Conservation (phyloP, 2,888 invertebrate genomes). For the Stegana nigrithorax region DNA sequence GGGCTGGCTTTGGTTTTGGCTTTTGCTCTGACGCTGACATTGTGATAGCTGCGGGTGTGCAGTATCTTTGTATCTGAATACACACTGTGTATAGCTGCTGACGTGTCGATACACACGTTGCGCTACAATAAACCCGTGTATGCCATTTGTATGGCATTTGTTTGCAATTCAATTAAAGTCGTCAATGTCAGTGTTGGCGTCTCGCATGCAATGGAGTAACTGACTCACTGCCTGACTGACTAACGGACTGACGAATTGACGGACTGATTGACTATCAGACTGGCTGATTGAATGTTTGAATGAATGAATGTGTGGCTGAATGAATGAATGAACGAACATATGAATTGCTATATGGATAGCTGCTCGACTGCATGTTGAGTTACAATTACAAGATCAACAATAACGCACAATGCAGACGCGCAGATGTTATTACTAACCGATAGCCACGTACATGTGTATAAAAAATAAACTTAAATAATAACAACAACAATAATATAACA, state of each 20-base stretch:
- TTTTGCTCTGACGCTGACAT: background rate
- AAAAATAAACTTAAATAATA: background rate
- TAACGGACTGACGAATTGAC: too few relatives aligned
- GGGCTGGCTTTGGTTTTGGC: background rate
- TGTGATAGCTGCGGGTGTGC: background rate
- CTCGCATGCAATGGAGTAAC: too few relatives aligned
- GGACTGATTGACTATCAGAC: too few relatives aligned
- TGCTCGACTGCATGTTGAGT: conserved; percentile 26
- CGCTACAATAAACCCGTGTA: background rate
- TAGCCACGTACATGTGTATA: background rate
- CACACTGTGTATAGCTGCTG: too few relatives aligned
- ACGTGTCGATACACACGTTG: too few relatives aligned
- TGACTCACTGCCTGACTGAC: too few relatives aligned
- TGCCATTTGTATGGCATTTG: conserved; percentile 22
- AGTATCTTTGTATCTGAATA: too few relatives aligned
- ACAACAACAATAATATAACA: background rate
- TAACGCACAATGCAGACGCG: conserved; percentile 11
- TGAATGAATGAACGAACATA: too few relatives aligned
- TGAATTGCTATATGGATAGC: background rate
- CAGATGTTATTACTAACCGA: conserved; percentile 2
- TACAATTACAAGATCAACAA: conserved; percentile 52
- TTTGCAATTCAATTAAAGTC: conserved; percentile 61
- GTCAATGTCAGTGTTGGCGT: conserved; percentile 43
- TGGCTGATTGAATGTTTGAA: too few relatives aligned
- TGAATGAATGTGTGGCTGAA: too few relatives aligned